Conservation (phyloP, 2,113 vertebrate species). For the Oncorhynchus mykiss region DNA sequence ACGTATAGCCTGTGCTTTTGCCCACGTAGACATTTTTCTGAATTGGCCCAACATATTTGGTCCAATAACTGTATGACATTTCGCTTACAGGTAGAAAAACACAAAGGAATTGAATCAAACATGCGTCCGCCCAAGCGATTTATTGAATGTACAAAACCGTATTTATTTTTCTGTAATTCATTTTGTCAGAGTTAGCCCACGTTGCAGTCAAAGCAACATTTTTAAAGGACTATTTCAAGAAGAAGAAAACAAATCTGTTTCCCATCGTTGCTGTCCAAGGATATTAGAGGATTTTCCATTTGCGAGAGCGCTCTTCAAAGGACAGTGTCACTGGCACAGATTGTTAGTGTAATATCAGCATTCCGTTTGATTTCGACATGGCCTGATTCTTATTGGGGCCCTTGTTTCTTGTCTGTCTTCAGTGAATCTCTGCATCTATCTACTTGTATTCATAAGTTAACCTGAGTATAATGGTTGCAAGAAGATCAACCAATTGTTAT, state of each 20-base stretch:
- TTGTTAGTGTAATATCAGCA: conserved; percentile 35
- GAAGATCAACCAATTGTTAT: no score
- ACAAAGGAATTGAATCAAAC: no score
- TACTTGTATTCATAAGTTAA: no score
- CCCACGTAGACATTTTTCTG: no score
- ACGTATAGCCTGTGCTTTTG: no score
- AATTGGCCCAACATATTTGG: no score
- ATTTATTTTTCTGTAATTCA: background rate
- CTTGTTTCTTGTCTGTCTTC: conserved; percentile 36
- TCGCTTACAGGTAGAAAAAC: no score
- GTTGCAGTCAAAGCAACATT: conserved; percentile 17
- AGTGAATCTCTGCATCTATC: conserved; percentile 34
- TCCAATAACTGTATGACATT: no score
- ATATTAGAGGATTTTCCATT: conserved; percentile 27
- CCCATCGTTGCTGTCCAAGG: conserved; percentile 32
- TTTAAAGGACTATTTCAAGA: conserved; percentile 5
- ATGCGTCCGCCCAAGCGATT: no score
- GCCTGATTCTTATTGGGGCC: conserved; percentile 20
- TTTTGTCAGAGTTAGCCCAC: background rate
- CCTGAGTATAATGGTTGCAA: no score
- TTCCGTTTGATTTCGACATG: conserved; percentile 45
- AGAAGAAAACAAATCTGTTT: background rate
- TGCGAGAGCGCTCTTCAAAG: conserved; percentile 40
- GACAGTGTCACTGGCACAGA: conserved; percentile 20
- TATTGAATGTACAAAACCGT: no score